Conservation (phyloP, 2,888 invertebrate species). For the Dichetophora obliterata region DNA sequence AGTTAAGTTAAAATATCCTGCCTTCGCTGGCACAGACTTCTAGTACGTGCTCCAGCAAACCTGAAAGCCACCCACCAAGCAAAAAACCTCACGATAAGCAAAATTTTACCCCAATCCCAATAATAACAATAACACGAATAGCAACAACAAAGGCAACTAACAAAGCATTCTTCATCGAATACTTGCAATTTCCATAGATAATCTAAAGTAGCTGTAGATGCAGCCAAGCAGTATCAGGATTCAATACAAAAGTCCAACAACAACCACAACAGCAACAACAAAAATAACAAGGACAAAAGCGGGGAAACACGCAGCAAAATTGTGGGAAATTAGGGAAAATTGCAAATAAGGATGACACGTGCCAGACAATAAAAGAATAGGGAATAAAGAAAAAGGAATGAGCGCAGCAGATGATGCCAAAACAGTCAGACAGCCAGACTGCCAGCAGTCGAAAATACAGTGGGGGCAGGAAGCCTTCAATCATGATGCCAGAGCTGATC, state of each 20-base stretch:
- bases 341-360: constrained; percentile 15
- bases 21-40: not conserved
- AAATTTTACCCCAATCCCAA: not conserved
- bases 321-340: constrained; percentile 6
- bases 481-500: no score
- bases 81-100: not conserved
- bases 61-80: not conserved
- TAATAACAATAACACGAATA: not conserved
- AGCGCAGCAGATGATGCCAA: not conserved
- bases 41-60: not conserved
- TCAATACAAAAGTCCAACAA: not conserved
- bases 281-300: not conserved
- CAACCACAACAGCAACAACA: not conserved
- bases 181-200: constrained; percentile 22
- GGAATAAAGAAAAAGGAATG: not conserved
- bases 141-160: constrained; percentile 8
- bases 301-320: constrained; percentile 15
- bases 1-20: constrained; percentile 37
- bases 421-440: not conserved
- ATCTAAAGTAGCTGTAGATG: constrained; percentile 8
- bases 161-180: constrained; percentile 15
- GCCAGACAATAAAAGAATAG: constrained; percentile 12
- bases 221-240: constrained; percentile 1
- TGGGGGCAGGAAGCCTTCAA: no score
- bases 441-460: no score